phyloP scores from a whole-genome alignment of 1,140 invertebrate genomes.

The Eulimnadia texana region DNA sequence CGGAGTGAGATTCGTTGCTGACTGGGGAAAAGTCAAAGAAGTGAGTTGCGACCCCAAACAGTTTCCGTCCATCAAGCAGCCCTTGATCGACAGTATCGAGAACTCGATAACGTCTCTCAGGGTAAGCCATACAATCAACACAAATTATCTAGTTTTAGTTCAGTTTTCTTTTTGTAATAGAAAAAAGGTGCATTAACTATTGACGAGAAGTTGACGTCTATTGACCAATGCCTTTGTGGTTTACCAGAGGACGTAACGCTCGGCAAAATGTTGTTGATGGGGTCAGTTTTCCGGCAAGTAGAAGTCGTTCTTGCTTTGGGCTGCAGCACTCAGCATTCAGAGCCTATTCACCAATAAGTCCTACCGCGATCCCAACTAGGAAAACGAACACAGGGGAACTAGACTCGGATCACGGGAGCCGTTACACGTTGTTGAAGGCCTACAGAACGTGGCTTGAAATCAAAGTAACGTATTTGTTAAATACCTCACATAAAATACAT shows the following conservation, averaged over 20 bases:
- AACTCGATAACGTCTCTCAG: conserved; percentile 69
- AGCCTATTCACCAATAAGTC: too few species aligned
- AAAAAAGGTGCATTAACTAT: conserved; percentile 59
- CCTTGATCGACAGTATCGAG: conserved; percentile 59
- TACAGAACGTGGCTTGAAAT: too few species aligned
- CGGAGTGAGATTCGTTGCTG: conserved; percentile 92
- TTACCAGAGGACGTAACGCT: conserved; percentile 89
- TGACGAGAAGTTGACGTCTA: conserved; percentile 71
- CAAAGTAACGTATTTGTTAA: too few species aligned
- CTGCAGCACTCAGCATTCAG: too few species aligned
- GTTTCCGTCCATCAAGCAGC: conserved; percentile 92
- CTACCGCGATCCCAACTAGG: too few species aligned
- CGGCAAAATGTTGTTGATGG: conserved; percentile 92
- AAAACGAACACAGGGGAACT: too few species aligned
- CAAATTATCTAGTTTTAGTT: background rate
- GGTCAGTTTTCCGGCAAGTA: conserved; percentile 73
- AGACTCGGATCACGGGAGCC: too few species aligned
- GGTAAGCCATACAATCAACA: conserved; percentile 72
- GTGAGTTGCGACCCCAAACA: conserved; percentile 86
- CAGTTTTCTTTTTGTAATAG: background rate
- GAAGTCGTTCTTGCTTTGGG: too few species aligned
- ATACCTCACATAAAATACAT: too few species aligned
- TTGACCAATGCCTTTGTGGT: conserved; percentile 73
- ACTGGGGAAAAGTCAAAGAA: conserved; percentile 94
- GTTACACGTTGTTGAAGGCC: too few species aligned